A percentile compares a stretch with the other conserved stretches of the same genome.
phyloP scores from a whole-genome alignment of 2,113 vertebrate genomes.

The Plecotus auritus region DNA sequence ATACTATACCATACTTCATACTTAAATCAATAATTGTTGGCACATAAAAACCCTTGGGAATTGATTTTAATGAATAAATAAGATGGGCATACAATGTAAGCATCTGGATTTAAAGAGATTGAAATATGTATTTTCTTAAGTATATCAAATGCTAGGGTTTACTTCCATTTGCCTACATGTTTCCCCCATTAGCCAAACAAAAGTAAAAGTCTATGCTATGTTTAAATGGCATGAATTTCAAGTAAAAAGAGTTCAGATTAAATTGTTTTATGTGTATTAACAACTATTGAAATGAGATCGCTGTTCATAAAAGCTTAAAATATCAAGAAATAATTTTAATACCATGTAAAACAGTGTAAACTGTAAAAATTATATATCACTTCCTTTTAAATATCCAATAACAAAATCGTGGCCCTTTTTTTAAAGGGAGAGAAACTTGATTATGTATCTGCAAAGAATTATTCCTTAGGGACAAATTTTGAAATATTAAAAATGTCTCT shows the following conservation, averaged over 20 bases:
- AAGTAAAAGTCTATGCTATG: neutral
- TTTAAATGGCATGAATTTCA: constrained; percentile 39
- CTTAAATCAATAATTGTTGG: constrained; percentile 3
- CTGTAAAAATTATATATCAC: neutral
- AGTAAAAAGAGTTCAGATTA: constrained; percentile 18
- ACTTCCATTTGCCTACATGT: neutral
- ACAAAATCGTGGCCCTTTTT: constrained; percentile 14
- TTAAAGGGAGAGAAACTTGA: neutral
- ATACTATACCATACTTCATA: neutral
- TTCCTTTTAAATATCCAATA: constrained; percentile 32
- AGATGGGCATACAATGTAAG: neutral
- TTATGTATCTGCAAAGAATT: neutral
- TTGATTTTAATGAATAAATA: constrained; percentile 24
- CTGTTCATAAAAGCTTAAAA: constrained; percentile 36
- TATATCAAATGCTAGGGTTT: neutral
- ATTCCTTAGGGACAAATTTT: neutral
- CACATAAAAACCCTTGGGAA: neutral
- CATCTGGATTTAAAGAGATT: neutral
- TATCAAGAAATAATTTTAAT: constrained; percentile 52
- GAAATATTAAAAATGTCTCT: neutral
- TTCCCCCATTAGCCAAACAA: constrained; percentile 42
- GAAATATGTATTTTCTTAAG: constrained; percentile 10
- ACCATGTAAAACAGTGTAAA: constrained; percentile 1
- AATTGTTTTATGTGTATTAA: constrained; percentile 20
- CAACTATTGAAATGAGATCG: constrained; percentile 28